Base-by-base conservation (phyloP, 92 coral and sea anemone species). In the Porites evermanni region DNA sequence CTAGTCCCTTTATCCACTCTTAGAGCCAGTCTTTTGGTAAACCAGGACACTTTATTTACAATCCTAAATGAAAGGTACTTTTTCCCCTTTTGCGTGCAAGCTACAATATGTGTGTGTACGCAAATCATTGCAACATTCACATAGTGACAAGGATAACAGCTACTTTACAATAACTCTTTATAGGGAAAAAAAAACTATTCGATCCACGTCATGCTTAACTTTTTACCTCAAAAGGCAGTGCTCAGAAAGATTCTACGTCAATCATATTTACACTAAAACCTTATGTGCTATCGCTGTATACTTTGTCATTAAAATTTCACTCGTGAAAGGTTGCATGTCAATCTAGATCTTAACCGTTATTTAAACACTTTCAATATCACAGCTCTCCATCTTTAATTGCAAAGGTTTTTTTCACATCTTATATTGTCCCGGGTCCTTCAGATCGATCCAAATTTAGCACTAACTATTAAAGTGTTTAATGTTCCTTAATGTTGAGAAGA, bases 381-480 rank as follows among this genome's bases (percentile, higher is more conserved):
- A 74, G 12, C 78, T 17, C 52, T 67, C 53, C 20, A 67, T 32
- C 75, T 52, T 66, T 68, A 32, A 81, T 70, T 61, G 64, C 85
- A 12, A 58, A 54, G 63, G 68, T 70, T 81, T 81, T 74, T 58
- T 70, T 81, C 52, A 58, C 12, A 12, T 44, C 78, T 70, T 59
- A 29, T 81, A 81, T 81, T 81, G 86, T 6, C 8, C 23, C 60
- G 53, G 70, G 47, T 19, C 29, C 23, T 9, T 24, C 8, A 17
- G 8, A 56, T 70, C 77, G 47, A 8, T 70, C 78, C 52, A 81
- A 81, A 69, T 26, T 81, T 70, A 81, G 78, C 78, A 54, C 70
- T n/a, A 12, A 53, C 16, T 56, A 23, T 24, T 72, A 32, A 70
- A 70, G 38, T 13, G 26, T 14, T 17, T 24, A 58, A 24, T 44